Evolutionary conservation across 2,888 invertebrate genomes (phyloP).

Genomic region (Hoplodrina blanda): DNA sequence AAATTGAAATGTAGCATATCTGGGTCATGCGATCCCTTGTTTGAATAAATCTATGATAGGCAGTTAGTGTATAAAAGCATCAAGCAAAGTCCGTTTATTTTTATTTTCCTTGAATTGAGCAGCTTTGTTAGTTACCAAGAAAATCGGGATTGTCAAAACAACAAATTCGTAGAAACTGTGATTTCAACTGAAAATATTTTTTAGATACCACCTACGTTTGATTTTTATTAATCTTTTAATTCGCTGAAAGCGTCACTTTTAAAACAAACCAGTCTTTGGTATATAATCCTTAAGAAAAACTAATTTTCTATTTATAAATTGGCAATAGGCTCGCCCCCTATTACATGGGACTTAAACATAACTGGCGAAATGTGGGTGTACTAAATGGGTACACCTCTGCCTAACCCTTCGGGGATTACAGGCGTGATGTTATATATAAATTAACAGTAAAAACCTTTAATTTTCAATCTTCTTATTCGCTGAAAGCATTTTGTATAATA

Average conservation of each 20-base stretch:
- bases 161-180: slow-evolving; percentile 29
- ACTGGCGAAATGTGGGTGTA: too few relatives aligned
- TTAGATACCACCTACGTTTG: too few relatives aligned
- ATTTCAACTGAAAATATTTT: slow-evolving; percentile 10
- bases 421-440: too few relatives aligned
- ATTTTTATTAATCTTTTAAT: not conserved
- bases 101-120: slow-evolving; percentile 43
- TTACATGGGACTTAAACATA: too few relatives aligned
- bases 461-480: too few relatives aligned
- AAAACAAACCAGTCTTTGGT: not conserved
- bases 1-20: too few relatives aligned
- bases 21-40: not conserved
- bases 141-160: slow-evolving; percentile 54
- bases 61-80: slow-evolving; percentile 24
- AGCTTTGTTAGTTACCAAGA: slow-evolving; percentile 22
- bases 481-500: too few relatives aligned
- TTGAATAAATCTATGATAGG: slow-evolving; percentile 5
- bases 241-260: slow-evolving; percentile 3
- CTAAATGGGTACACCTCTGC: too few relatives aligned
- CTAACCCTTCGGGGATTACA: too few relatives aligned
- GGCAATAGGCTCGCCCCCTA: too few relatives aligned
- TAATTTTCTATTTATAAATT: not conserved
- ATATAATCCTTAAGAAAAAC: not conserved
- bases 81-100: slow-evolving; percentile 19
- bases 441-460: not conserved